Base-by-base conservation (phyloP, 2,797 vertebrate genomes). In the Chiropotes sagulatus region DNA sequence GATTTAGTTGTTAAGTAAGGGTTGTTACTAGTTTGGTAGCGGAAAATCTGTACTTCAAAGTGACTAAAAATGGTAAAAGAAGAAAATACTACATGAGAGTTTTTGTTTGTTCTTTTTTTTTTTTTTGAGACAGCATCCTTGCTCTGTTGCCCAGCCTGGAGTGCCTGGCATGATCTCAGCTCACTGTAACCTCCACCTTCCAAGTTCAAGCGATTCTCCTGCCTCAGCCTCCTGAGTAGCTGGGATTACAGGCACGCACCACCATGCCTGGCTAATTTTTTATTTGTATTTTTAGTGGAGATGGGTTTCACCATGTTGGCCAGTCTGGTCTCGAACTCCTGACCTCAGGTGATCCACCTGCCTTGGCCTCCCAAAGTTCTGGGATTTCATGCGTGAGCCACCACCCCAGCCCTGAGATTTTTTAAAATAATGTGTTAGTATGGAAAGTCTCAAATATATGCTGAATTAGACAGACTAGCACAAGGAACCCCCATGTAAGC, bases 401-500 rank as follows among this genome's bases (percentile, higher is more conserved):
- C 33, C n/a, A 7, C 33, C 20, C 33, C 11, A 19, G 41, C 14
- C 44, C 20, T 1, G 22, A 85, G 50, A 75, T 17, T 87, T 90
- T 73, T 76, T 0, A 39, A 81, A 94, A 30, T 54, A 67, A 44
- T 4, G 1, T 87, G 33, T 76, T 84, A 41, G 48, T 41, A 48
- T 72, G 80, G 75, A 75, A 46, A 50, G 36, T 20, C 7, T 50
- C 4, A 50, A 20, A 41, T 61, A 15, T 12, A 8, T 28, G 15
- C 10, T 72, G 0, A 52, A 64, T 36, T 7, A 30, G 48, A 46
- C 4, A 28, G 46, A 48, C 5, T 28, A 44, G 8, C 36, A 0
- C 36, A 24, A 89, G 46, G 75, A 39, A 17, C 52, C 0, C 1
- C 0, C 2, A 0, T 4, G 36, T 75, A 5, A 20, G 0, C 2